Evolutionary conservation across 2,113 vertebrate genomes (phyloP).

Genomic region (Epinephelus moara): DNA sequence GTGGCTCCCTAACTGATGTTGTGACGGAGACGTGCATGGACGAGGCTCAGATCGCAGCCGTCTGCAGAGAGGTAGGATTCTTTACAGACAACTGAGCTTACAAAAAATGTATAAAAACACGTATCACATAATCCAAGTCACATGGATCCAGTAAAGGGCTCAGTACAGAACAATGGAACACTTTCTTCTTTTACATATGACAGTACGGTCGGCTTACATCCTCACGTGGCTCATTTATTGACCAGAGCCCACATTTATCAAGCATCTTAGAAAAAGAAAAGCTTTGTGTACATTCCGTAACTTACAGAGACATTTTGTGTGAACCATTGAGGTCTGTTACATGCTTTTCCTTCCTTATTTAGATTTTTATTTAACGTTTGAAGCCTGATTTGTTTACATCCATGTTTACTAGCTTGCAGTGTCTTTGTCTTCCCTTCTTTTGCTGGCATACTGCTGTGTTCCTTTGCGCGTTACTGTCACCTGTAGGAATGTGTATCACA

Average conservation of each 20-base stretch:
- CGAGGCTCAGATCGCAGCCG: conserved; percentile 96
- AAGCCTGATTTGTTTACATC: not conserved
- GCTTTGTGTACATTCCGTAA: not conserved
- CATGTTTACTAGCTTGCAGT: not conserved
- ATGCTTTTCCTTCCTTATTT: not conserved
- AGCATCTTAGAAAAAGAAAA: too few species aligned
- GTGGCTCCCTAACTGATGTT: conserved; percentile 96
- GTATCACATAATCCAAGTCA: not conserved
- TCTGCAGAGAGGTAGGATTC: conserved; percentile 92
- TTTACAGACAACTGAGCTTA: not conserved
- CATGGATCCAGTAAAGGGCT: too few species aligned
- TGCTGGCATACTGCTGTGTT: not conserved
- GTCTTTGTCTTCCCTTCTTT: not conserved
- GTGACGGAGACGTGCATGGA: conserved; percentile 99
- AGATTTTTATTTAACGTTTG: not conserved
- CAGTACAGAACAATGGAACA: too few species aligned
- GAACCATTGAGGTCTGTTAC: not conserved
- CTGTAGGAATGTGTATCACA: not conserved
- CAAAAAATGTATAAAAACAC: not conserved
- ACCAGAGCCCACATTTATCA: not conserved
- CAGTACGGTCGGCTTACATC: not conserved
- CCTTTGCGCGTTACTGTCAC: not conserved
- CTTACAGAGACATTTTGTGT: not conserved
- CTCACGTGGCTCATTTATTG: not conserved
- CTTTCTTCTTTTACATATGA: too few species aligned